These are phyloP conservation scores for Nomada ruficornis DNA, from an alignment of 2,888 invertebrate genomes.

Conservation along the genomic window DNA sequence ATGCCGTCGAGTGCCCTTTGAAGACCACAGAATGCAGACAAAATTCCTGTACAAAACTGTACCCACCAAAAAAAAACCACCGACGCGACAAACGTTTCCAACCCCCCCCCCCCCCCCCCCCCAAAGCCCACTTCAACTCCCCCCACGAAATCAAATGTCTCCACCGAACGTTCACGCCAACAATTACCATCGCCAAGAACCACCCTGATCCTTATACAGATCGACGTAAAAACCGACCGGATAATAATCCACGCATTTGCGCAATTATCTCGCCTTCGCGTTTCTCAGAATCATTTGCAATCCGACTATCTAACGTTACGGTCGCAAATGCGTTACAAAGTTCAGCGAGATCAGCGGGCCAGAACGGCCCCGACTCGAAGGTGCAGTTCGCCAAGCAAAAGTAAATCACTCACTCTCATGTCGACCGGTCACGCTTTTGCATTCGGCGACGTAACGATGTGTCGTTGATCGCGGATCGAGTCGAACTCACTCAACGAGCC, in stretches of 20 bases:
- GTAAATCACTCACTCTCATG: constrained; percentile 51
- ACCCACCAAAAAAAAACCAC: too few relatives aligned
- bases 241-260: constrained; percentile 25
- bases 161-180: too few relatives aligned
- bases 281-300: constrained; percentile 42
- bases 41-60: too few relatives aligned
- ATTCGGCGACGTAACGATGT: neutral
- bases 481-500: neutral
- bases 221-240: neutral
- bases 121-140: too few relatives aligned
- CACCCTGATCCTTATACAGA: neutral
- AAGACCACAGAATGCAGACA: too few relatives aligned
- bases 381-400: constrained; percentile 32
- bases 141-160: too few relatives aligned
- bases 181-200: too few relatives aligned
- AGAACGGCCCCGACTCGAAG: constrained; percentile 51
- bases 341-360: constrained; percentile 49
- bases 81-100: too few relatives aligned
- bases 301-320: neutral
- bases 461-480: neutral
- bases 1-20: too few relatives aligned
- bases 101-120: too few relatives aligned
- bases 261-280: constrained; percentile 46
- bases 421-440: neutral
- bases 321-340: constrained; percentile 44